A percentile compares a stretch with the other conserved stretches of the same genome.
Conservation (phyloP, 2,113 vertebrate genomes). For the Macroglossus sobrinus region DNA sequence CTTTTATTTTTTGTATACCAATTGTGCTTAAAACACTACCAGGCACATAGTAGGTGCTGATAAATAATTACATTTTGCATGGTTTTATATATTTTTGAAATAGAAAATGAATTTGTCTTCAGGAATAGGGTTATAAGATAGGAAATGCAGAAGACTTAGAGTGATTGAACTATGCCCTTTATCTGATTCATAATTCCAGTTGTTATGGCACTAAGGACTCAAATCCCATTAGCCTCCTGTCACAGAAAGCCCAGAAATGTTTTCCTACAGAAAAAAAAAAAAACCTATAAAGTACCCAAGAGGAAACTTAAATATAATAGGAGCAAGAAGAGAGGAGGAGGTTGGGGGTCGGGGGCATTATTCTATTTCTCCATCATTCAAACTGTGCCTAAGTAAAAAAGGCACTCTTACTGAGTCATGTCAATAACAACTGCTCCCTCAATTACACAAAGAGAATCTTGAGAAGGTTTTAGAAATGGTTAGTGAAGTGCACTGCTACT, state of each 20-base stretch:
- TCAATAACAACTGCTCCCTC: not conserved
- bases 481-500: not conserved
- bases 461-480: not conserved
- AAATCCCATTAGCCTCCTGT: not conserved
- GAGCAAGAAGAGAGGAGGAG: not conserved
- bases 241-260: not conserved
- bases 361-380: not conserved
- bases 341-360: not conserved
- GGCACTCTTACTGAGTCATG: not conserved
- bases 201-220: not conserved
- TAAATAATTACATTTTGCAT: not conserved
- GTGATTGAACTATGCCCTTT: not conserved
- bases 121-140: not conserved
- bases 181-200: not conserved
- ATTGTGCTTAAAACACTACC: not conserved
- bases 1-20: not conserved
- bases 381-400: not conserved
- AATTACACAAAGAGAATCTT: not conserved
- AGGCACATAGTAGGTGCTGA: not conserved
- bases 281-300: not conserved
- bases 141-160: not conserved
- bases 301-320: not conserved
- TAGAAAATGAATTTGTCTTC: not conserved
- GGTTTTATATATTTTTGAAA: constrained; percentile 25
- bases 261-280: not conserved